Conservation (phyloP, 30 jellyfish, hydroid and myxozoan genomes). For the Aurelia coerulea region DNA sequence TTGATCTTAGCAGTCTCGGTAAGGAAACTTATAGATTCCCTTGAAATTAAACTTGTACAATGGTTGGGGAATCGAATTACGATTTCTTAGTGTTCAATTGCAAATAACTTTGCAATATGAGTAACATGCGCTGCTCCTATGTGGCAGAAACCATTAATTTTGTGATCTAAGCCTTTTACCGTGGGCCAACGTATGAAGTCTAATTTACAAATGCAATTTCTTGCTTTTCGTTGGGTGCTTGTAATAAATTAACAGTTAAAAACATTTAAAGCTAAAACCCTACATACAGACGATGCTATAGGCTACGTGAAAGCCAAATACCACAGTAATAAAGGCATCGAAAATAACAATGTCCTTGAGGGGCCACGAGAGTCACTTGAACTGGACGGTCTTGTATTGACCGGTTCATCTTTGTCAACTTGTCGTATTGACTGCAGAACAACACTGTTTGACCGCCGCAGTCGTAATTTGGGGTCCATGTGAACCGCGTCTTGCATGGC, state of each 20-base stretch:
- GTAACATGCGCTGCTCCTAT: background rate
- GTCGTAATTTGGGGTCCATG: conserved; percentile 86
- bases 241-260: conserved; percentile 62
- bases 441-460: conserved; percentile 82
- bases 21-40: too few species aligned
- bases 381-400: background rate
- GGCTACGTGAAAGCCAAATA: conserved; percentile 19
- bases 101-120: background rate
- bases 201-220: background rate
- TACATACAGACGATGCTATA: background rate
- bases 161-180: background rate
- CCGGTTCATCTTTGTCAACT: background rate
- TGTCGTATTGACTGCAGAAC: conserved; percentile 46
- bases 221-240: conserved; percentile 46
- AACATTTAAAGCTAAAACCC: conserved; percentile 48
- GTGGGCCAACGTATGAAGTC: background rate
- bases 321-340: conserved; percentile 18
- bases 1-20: too few species aligned
- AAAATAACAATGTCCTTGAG: conserved; percentile 20
- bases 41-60: too few species aligned
- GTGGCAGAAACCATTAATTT: background rate
- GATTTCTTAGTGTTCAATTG: background rate
- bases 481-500: conserved; percentile 89
- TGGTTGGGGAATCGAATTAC: background rate
- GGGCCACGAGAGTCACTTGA: background rate